Evolutionary conservation across 1,140 invertebrate genomes (phyloP).

Genomic region (Drosophila melanogaster): Release_6_plus_ISO1_MT NT_033779.5:17122001-17122500

Average conservation of each 20-base stretch:
- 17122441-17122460: conserved; percentile 73
- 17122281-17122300: neutral
- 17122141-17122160: too few relatives aligned
- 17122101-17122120: too few relatives aligned
- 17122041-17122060: neutral
- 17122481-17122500: neutral
- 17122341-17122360: conserved; percentile 51
- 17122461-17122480: conserved; percentile 4
- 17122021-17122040: neutral
- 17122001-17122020: conserved; percentile 59
- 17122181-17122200: neutral
- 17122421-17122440: conserved; percentile 63
- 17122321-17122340: conserved; percentile 42
- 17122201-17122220: conserved; percentile 32
- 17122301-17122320: conserved; percentile 1
- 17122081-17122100: too few relatives aligned
- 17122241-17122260: conserved; percentile 17
- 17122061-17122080: too few relatives aligned
- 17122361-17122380: conserved; percentile 80
- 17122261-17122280: neutral
- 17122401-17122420: conserved; percentile 20
- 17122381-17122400: conserved; percentile 43
- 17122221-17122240: conserved; percentile 24
- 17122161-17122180: too few relatives aligned
- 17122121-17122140: too few relatives aligned